phyloP scores from a whole-genome alignment of 2,888 invertebrate genomes.

The Ormia ochracea region DNA sequence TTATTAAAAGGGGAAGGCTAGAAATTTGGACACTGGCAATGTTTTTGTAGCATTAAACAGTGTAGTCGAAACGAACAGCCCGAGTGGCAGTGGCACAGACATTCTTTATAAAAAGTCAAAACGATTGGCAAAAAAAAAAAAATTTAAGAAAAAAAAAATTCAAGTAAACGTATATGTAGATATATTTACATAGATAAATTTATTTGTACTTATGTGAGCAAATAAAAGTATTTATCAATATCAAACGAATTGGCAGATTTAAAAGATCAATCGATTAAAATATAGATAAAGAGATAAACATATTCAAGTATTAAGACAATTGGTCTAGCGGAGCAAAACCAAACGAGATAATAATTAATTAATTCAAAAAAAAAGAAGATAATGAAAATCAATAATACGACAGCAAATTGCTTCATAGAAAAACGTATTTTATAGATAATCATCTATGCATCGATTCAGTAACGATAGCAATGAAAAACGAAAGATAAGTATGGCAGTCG shows the following conservation, averaged over 20 bases:
- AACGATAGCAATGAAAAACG: constrained; percentile 28
- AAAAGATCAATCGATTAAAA: constrained; percentile 38
- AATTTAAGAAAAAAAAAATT: constrained; percentile 12
- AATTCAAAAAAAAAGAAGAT: constrained; percentile 36
- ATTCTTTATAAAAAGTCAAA: constrained; percentile 17
- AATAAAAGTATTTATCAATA: constrained; percentile 30
- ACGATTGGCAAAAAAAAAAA: constrained; percentile 51
- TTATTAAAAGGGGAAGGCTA: constrained; percentile 25
- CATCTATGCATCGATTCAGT: constrained; percentile 15
- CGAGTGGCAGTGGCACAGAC: constrained; percentile 67
- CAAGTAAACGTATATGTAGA: constrained; percentile 1
- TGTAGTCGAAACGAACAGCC: constrained; percentile 72
- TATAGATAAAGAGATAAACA: background rate
- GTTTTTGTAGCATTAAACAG: constrained; percentile 46
- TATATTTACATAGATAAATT: background rate
- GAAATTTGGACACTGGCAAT: constrained; percentile 41
- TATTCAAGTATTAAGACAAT: background rate
- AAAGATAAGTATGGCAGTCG: constrained; percentile 65
- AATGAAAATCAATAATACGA: constrained; percentile 22
- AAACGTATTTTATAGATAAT: constrained; percentile 18
- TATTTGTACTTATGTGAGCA: constrained; percentile 18
- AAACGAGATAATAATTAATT: constrained; percentile 46
- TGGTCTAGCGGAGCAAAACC: constrained; percentile 10
- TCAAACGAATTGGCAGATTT: constrained; percentile 37
- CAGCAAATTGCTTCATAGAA: background rate